These are phyloP conservation scores for Lomographa bimaculata DNA, from an alignment of 2,888 invertebrate species.

Conservation along the genomic window DNA sequence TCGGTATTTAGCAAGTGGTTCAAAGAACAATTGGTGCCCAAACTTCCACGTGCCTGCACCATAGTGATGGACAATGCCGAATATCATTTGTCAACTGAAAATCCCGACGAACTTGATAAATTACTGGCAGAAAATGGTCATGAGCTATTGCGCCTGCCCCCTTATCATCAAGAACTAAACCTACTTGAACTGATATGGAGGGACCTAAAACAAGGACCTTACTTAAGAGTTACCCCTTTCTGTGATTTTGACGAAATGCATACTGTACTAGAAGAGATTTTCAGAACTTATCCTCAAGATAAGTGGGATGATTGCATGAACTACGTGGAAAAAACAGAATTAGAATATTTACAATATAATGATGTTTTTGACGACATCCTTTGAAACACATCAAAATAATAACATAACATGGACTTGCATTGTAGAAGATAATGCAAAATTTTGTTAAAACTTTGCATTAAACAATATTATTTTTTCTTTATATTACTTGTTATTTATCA, in stretches of 20 bases:
- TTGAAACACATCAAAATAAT: background rate
- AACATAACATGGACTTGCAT: background rate
- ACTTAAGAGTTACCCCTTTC: background rate
- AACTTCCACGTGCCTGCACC: background rate
- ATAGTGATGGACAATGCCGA: conserved; percentile 13
- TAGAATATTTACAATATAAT: conserved; percentile 8
- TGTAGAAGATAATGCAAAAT: conserved; percentile 2
- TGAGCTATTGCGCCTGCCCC: conserved; percentile 3
- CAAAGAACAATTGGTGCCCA: conserved; percentile 6
- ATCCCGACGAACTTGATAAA: conserved; percentile 1
- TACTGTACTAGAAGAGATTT: background rate
- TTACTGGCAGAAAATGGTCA: conserved; percentile 4
- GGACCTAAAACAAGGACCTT: conserved; percentile 3
- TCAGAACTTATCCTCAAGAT: background rate
- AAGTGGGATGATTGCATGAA: conserved; percentile 1
- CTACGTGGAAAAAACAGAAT: conserved; percentile 7
- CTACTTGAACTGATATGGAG: conserved; percentile 8
- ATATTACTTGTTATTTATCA: no score
- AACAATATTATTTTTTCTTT: no score
- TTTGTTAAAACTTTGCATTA: no score
- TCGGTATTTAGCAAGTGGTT: conserved; percentile 6
- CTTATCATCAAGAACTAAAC: conserved; percentile 5
- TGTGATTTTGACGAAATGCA: conserved; percentile 1
- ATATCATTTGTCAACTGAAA: conserved; percentile 7
- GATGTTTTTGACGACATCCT: background rate